Conservation (phyloP, 2,888 invertebrate genomes). For the Dicycla oo region DNA sequence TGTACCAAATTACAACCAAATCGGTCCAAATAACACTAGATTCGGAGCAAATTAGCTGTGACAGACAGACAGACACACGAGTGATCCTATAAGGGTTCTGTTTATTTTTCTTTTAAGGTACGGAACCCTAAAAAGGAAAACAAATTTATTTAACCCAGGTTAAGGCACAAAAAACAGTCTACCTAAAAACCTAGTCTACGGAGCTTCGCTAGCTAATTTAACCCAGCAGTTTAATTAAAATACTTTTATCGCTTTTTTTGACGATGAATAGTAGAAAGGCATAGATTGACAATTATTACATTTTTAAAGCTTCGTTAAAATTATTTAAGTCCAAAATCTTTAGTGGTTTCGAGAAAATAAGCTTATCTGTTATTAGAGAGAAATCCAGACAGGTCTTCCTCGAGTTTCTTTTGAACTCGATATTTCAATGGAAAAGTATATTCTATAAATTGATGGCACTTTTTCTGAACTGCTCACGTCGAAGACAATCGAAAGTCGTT, state of each 20-base stretch:
- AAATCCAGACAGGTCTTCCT: too few species aligned
- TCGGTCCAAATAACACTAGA: too few species aligned
- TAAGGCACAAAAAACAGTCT: too few species aligned
- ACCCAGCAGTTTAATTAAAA: neutral
- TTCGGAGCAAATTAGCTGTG: too few species aligned
- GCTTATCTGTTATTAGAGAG: neutral
- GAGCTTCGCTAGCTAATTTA: too few species aligned
- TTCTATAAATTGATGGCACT: neutral
- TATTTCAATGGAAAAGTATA: neutral
- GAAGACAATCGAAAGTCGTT: neutral
- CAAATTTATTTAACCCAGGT: too few species aligned
- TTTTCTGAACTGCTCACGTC: neutral
- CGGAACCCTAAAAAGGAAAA: too few species aligned
- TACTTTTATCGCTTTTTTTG: neutral
- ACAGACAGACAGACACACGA: too few species aligned
- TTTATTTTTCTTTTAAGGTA: too few species aligned
- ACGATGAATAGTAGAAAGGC: neutral
- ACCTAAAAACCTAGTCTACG: too few species aligned
- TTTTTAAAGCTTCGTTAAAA: neutral
- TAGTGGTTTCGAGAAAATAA: neutral
- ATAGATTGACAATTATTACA: neutral
- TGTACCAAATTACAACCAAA: too few species aligned
- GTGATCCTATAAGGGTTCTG: too few species aligned
- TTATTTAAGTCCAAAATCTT: neutral
- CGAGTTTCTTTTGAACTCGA: neutral